These are phyloP conservation scores for Clitarchus hookeri DNA, from an alignment of 2,888 invertebrate species.

Conservation along the genomic window DNA sequence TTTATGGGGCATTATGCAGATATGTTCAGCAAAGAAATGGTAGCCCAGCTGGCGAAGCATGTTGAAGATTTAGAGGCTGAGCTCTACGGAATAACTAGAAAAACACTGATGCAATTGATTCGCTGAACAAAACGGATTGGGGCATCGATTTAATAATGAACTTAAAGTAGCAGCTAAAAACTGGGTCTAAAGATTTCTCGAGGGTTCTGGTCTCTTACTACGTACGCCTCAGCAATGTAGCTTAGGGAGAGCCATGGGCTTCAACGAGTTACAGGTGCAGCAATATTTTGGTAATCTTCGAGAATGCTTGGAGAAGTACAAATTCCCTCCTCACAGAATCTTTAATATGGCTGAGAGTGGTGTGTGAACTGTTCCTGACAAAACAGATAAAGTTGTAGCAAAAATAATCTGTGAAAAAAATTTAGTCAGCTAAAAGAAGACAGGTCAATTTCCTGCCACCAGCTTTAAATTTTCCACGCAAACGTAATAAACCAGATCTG, in stretches of 20 bases:
- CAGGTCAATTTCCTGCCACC: not conserved
- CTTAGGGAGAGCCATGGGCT: not conserved
- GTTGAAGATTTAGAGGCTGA: not conserved
- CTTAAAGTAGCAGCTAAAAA: not conserved
- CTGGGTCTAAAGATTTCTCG: not conserved
- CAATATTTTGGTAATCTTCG: not conserved
- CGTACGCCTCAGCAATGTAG: not conserved
- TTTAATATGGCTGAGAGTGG: not conserved
- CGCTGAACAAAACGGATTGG: not conserved
- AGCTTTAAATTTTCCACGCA: not conserved
- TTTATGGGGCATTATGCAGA: not conserved
- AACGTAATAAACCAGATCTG: not conserved
- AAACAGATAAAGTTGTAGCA: not conserved
- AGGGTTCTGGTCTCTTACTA: not conserved
- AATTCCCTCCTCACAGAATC: not conserved
- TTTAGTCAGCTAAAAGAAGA: not conserved
- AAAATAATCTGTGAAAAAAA: not conserved
- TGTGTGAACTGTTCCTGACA: not conserved
- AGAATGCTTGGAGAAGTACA: not conserved
- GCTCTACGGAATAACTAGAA: not conserved
- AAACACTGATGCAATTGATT: not conserved
- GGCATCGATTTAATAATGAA: not conserved
- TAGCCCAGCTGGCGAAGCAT: not conserved
- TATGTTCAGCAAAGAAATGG: not conserved
- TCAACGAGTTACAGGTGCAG: not conserved